Evolutionary conservation across 2,113 vertebrate genomes (phyloP).

Genomic region (Rousettus leschenaultii): DNA sequence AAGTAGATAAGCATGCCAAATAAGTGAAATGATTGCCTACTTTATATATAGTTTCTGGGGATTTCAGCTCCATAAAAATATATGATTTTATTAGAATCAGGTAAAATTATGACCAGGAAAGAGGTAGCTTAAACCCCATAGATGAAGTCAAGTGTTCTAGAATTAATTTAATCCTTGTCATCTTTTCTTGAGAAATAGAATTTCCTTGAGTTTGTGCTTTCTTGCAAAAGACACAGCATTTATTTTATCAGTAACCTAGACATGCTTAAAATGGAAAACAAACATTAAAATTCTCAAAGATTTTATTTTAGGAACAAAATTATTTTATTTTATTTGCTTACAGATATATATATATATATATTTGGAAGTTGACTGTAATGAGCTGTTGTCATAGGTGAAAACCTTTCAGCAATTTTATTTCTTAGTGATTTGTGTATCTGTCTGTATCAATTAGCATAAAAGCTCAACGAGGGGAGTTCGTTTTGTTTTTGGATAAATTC

Average conservation of each 20-base stretch:
- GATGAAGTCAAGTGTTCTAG: not conserved
- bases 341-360: not conserved
- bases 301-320: slow-evolving; percentile 7
- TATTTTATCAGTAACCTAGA: not conserved
- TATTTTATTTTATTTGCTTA: not conserved
- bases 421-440: not conserved
- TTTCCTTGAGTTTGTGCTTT: not conserved
- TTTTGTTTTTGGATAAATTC: not conserved
- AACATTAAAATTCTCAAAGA: not conserved
- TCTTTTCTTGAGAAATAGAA: not conserved
- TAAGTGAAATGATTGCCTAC: not conserved
- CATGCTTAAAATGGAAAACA: not conserved
- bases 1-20: not conserved
- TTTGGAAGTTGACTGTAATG: not conserved
- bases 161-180: not conserved
- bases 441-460: not conserved
- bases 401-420: not conserved
- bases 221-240: not conserved
- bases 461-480: not conserved
- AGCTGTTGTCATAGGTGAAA: not conserved
- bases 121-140: not conserved
- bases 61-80: not conserved
- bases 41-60: not conserved
- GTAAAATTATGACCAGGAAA: not conserved
- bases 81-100: not conserved